Conservation (phyloP, 2,888 invertebrate genomes). For the Hylaea fasciaria region DNA sequence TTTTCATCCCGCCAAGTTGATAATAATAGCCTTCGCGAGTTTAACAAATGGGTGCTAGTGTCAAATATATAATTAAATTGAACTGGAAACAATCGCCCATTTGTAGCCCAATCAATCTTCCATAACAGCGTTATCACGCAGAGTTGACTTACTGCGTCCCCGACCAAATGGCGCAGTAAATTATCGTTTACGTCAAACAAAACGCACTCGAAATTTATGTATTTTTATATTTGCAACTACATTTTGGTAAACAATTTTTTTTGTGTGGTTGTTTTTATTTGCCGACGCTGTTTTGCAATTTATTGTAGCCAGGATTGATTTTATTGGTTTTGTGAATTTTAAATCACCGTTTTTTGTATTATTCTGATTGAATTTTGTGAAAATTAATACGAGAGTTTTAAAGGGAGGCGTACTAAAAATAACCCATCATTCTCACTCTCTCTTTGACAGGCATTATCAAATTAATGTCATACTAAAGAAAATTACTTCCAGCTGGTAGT, state of each 20-base stretch:
- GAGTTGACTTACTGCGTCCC: constrained; percentile 53
- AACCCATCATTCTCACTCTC: too few species aligned
- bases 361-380: background rate
- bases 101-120: constrained; percentile 55
- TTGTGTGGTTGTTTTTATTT: background rate
- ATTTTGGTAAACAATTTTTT: background rate
- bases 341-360: background rate
- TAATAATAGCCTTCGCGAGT: too few species aligned
- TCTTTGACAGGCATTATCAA: too few species aligned
- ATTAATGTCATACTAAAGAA: too few species aligned
- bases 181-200: constrained; percentile 7
- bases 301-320: background rate
- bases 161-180: constrained; percentile 5
- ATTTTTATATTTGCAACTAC: constrained; percentile 11
- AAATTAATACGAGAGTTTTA: background rate
- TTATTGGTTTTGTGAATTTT: background rate
- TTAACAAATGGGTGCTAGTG: background rate
- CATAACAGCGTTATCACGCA: constrained; percentile 54
- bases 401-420: too few species aligned
- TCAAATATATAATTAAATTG: constrained; percentile 17
- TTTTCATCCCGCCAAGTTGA: too few species aligned
- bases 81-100: constrained; percentile 44
- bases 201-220: constrained; percentile 10
- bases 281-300: constrained; percentile 4
- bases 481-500: too few species aligned